Conservation (phyloP, 2,888 invertebrate genomes). For the Cryptocephalus moraei region DNA sequence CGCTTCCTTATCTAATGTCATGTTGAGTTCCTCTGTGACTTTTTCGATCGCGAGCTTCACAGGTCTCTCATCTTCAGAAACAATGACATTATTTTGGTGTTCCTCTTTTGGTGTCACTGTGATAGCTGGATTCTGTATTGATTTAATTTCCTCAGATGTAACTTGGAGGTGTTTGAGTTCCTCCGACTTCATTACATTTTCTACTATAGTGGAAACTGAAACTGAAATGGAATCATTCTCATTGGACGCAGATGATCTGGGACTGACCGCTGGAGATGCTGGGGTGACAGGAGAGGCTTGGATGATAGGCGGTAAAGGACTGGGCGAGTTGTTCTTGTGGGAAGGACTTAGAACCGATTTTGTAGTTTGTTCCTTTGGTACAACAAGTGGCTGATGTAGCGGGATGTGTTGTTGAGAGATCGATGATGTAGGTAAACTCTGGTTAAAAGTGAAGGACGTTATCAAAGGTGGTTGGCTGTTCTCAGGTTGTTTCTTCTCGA, state of each 20-base stretch:
- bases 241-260: constrained; percentile 1
- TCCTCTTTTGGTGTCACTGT: constrained; percentile 3
- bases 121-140: constrained; percentile 42
- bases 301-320: constrained; percentile 7
- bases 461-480: neutral
- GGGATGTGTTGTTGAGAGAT: constrained; percentile 1
- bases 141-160: constrained; percentile 21
- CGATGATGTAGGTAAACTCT: neutral
- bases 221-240: neutral
- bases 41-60: constrained; percentile 25
- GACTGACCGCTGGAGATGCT: neutral
- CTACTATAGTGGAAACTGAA: neutral
- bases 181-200: neutral
- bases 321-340: constrained; percentile 7
- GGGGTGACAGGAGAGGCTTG: neutral
- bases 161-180: constrained; percentile 1
- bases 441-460: neutral
- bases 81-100: neutral
- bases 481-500: constrained; percentile 5
- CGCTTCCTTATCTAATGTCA: constrained; percentile 26
- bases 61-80: constrained; percentile 5
- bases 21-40: constrained; percentile 31
- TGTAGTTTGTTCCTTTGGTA: constrained; percentile 7
- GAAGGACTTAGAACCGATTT: constrained; percentile 6
- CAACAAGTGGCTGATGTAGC: constrained; percentile 5